Evolutionary conservation across 2,797 vertebrate genomes (phyloP), one percentile per base, ranked within the genome.

Genomic region (Percopsis omiscomaycus): DNA sequence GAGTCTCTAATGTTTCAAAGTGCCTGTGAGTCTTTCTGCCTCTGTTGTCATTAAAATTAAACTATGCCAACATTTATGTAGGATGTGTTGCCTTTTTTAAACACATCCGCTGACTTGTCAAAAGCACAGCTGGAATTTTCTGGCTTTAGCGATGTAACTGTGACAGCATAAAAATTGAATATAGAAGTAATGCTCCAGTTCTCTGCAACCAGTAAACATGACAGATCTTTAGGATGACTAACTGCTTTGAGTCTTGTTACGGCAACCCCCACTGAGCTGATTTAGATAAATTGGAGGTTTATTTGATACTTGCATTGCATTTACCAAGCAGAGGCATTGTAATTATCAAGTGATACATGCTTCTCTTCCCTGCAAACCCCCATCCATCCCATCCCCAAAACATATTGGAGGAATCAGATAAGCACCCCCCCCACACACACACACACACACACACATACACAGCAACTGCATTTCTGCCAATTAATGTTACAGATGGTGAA

Each of bases 1-100:
- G 79, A 89, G 81, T 83, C 79, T 88, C 74, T 84, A 81, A 88
- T 84, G 77, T 86, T 84, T 86, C 75, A 87, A 89, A 86, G 75
- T 78, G 79, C 88, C 85, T 83, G 59, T 76, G 82, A 74, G 77
- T 67, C 70, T 54, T 74, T 79, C 77, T 73, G 70, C 81, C 83
- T 85, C 78, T 68, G 68, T 74, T 82, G 81, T 83, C 88, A 88
- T 87, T 90, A 85, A 89, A 89, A 84, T 52, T 68, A 71, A 86
- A 86, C 73, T 69, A 66, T 50, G 73, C 81, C 75, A 78, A 76
- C 59, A 16, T 64, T 82, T 82, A 72, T 45, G 72, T 50, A 60
- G 69, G 65, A 57, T 42, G 66, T 57, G 63, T 74, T 59, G 78
- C 73, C 81, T 73, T 67, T 79, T 80, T 82, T 80, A 61, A 66